Evolutionary conservation across 2,113 vertebrate genomes (phyloP).

Genomic region (Sebastes fasciatus): DNA sequence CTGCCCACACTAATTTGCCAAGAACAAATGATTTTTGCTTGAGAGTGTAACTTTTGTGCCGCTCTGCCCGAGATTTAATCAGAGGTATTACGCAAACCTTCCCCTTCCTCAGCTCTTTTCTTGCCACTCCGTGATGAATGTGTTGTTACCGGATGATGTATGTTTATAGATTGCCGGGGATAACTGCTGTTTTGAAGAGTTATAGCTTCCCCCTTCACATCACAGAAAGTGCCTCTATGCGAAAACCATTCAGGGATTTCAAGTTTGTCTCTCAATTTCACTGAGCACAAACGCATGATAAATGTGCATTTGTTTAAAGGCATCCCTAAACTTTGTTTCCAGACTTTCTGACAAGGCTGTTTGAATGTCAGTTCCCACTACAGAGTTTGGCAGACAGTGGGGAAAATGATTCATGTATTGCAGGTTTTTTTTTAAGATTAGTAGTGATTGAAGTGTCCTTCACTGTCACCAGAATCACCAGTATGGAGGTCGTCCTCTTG

Average conservation of each 20-base stretch:
- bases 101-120: conserved; percentile 78
- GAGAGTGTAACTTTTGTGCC: conserved; percentile 76
- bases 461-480: conserved; percentile 44
- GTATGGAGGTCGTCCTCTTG: conserved; percentile 37
- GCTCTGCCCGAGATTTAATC: conserved; percentile 84
- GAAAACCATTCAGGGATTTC: conserved; percentile 85
- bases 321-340: conserved; percentile 55
- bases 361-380: conserved; percentile 47
- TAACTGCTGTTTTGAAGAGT: conserved; percentile 87
- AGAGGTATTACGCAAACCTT: conserved; percentile 84
- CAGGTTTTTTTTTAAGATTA: conserved; percentile 36
- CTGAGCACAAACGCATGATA: conserved; percentile 54
- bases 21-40: conserved; percentile 75
- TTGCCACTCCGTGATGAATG: conserved; percentile 89
- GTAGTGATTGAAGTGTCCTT: conserved; percentile 48
- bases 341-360: conserved; percentile 53
- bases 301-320: conserved; percentile 54
- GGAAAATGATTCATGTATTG: conserved; percentile 29
- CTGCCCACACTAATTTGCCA: conserved; percentile 69
- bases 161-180: conserved; percentile 87
- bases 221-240: conserved; percentile 80
- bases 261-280: conserved; percentile 77
- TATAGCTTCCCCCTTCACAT: conserved; percentile 85
- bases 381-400: conserved; percentile 14
- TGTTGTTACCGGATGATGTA: conserved; percentile 87